Evolutionary conservation across 2,113 vertebrate species (phyloP).

Genomic region (Nothocercus nigrocapillus): DNA sequence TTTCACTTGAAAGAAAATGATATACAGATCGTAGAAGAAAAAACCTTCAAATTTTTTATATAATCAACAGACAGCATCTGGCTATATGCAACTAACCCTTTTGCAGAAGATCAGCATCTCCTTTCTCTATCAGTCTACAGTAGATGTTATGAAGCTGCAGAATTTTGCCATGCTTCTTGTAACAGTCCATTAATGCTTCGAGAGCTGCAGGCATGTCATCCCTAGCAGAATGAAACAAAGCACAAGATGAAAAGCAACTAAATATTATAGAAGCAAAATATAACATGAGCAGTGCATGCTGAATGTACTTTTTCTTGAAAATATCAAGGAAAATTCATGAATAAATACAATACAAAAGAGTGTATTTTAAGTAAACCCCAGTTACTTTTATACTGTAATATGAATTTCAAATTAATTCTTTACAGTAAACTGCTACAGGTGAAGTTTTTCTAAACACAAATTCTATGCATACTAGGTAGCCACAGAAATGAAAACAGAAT

Average conservation of each 20-base stretch:
- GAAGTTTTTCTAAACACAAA: not conserved
- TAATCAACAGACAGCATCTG: not conserved
- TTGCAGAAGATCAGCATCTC: slow-evolving; percentile 87
- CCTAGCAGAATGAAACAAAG: slow-evolving; percentile 75
- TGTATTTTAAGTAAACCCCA: not conserved
- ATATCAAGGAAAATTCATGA: not conserved
- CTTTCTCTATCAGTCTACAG: slow-evolving; percentile 87
- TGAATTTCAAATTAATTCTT: not conserved
- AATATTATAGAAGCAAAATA: not conserved
- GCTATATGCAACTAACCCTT: slow-evolving; percentile 82
- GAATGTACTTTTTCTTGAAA: not conserved
- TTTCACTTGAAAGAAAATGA: not conserved
- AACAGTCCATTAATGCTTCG: slow-evolving; percentile 79
- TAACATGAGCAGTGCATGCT: not conserved
- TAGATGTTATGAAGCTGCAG: slow-evolving; percentile 87
- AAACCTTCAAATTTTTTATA: not conserved
- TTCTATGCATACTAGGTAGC: not conserved
- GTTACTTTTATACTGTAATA: not conserved
- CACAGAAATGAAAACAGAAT: not conserved
- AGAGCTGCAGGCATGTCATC: slow-evolving; percentile 82
- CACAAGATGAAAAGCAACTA: slow-evolving; percentile 17
- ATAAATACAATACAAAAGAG: not conserved
- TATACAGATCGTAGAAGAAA: not conserved
- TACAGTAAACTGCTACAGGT: not conserved
- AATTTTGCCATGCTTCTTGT: slow-evolving; percentile 81